Evolutionary conservation across 37 sponge, comb jelly and placozoan species (phyloP).

Genomic region (Halichondria panicea): DNA sequence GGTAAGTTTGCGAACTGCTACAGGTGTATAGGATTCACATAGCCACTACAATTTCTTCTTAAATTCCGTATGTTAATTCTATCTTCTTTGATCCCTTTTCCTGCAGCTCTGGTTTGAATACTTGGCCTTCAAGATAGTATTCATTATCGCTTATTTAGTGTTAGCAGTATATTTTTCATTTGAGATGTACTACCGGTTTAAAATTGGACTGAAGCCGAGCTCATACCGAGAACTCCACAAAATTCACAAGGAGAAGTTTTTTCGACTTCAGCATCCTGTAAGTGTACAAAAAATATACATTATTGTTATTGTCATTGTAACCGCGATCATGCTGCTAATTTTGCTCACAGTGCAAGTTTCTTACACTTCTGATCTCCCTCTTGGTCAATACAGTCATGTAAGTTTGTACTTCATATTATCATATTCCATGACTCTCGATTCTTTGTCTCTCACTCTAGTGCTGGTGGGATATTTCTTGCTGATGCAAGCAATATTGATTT

Average conservation of each 20-base stretch:
- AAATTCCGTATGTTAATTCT: too few relatives aligned
- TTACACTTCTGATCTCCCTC: constrained; percentile 1
- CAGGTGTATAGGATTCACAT: too few relatives aligned
- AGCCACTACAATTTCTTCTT: too few relatives aligned
- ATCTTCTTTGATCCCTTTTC: too few relatives aligned
- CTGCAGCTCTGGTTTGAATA: constrained; percentile 16
- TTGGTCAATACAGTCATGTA: constrained; percentile 22
- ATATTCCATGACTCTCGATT: not conserved
- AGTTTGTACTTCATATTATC: not conserved
- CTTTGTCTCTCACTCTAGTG: not conserved
- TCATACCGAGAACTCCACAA: too few relatives aligned
- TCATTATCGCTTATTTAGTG: constrained; percentile 25
- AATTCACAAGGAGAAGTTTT: too few relatives aligned
- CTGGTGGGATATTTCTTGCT: not conserved
- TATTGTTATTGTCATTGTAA: too few relatives aligned
- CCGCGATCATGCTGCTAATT: too few relatives aligned
- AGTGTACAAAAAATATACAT: too few relatives aligned
- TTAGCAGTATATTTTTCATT: constrained; percentile 7
- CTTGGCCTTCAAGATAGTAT: constrained; percentile 25
- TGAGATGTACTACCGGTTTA: constrained; percentile 57
- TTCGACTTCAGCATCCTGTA: too few relatives aligned
- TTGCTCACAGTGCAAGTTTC: too few relatives aligned
- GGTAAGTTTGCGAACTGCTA: constrained; percentile 40
- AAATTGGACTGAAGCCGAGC: too few relatives aligned
- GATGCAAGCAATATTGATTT: constrained; percentile 41